Evolutionary conservation across 2,797 vertebrate genomes (phyloP), one percentile per base, ranked within the genome.

Genomic region (Artibeus lituratus): DNA sequence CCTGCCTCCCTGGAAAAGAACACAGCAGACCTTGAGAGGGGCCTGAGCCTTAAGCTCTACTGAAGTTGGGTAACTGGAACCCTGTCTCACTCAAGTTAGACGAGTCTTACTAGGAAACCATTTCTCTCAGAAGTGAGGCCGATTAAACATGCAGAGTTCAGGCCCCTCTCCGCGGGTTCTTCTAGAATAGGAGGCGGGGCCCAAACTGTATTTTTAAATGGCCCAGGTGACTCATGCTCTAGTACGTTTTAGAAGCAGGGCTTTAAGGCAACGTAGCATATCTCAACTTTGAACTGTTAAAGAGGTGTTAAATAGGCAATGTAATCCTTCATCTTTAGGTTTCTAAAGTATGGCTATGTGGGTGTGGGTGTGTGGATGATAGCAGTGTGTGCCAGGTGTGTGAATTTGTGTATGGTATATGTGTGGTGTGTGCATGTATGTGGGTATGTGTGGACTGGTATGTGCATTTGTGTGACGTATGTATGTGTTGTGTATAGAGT

Each of bases 271-370:
- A 67, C 1, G 2, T 10, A 51, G 19, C 9, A 1, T 53, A 24
- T 39, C 47, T 76, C 59, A 19, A 62, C 14, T 81, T 95, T 85
- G 57, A 89, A 80, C 2, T 1, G 18, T 87, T 87, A 77, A 84
- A 9, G 0, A 4, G 15, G 18, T 1, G 0, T 78, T 90, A 84
- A 88, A 73, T 81, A 87, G 5, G 19, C 47, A 77, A 7, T 59
- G 53, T 35, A 70, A 44, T 84, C 21, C 8, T 47, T 93, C 59
- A 74, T 77, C 78, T 91, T 42, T 53, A 42, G 14, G 22, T 72
- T 84, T 70, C 67, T 87, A 42, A 74, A 10, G 14, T 1, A 0
- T 39, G 8, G 65, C 39, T 84, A 2, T 51, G 8, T n/a, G 39
- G 0, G 53, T 0, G 3, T 24, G 10, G 32, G 5, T 39, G 5